Evolutionary conservation across 2,888 invertebrate species (phyloP).

Genomic region (Cartodere bifasciata): DNA sequence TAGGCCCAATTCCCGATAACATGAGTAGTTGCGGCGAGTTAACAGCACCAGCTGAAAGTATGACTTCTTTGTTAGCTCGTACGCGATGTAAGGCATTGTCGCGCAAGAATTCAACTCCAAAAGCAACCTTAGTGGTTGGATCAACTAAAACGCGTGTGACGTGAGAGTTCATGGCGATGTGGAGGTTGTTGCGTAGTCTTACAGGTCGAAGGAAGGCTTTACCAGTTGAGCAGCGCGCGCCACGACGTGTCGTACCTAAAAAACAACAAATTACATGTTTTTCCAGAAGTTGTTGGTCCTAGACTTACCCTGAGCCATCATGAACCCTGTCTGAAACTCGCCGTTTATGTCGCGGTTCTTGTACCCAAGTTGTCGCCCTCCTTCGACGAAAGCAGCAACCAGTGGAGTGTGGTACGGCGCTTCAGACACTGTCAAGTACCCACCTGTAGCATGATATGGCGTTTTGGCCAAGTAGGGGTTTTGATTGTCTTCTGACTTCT

Average conservation of each 20-base stretch:
- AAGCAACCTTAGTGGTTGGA: conserved; percentile 60
- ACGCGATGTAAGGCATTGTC: conserved; percentile 61
- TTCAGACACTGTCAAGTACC: conserved; percentile 73
- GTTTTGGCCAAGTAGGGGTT: conserved; percentile 73
- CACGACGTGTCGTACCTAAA: conserved; percentile 55
- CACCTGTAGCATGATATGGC: conserved; percentile 67
- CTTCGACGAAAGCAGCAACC: conserved; percentile 69
- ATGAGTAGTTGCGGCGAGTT: conserved; percentile 90
- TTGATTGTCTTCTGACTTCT: conserved; percentile 82
- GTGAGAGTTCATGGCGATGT: conserved; percentile 72
- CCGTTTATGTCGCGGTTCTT: conserved; percentile 80
- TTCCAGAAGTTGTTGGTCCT: neutral
- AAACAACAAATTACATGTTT: too few species aligned
- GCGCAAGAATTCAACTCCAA: conserved; percentile 70
- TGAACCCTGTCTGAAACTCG: conserved; percentile 74
- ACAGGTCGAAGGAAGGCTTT: conserved; percentile 79
- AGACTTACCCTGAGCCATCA: conserved; percentile 64
- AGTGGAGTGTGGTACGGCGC: conserved; percentile 79
- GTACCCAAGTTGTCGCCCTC: conserved; percentile 56
- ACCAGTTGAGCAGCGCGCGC: conserved; percentile 76
- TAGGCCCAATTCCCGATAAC: conserved; percentile 81
- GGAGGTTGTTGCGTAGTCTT: conserved; percentile 65
- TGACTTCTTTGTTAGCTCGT: conserved; percentile 70
- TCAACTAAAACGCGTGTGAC: conserved; percentile 65
- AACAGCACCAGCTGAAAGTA: conserved; percentile 81